Evolutionary conservation across 2,113 vertebrate genomes (phyloP), one percentile per base, ranked within the genome.

Genomic region (Leucosticte australis): DNA sequence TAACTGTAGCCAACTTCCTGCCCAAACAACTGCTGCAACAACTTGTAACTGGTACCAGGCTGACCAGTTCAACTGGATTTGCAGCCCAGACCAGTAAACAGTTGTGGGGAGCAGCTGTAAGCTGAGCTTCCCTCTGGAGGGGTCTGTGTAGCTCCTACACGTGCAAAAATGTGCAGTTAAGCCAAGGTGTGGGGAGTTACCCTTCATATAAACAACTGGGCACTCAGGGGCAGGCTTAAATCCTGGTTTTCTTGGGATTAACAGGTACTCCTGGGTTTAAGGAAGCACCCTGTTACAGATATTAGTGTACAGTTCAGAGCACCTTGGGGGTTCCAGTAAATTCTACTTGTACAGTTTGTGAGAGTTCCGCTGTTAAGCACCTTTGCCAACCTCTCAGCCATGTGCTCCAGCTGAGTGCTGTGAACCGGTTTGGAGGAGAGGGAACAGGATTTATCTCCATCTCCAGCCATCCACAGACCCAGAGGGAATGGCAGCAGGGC

Each of bases 21-120:
- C 30, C 85, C 80, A 41, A 77, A 44, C 53, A 83, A 78, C 64
- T 97, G 96, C 95, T 95, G 97, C 91, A 97, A 96, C 15, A 80
- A 30, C 53, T 35, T 65, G 92, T 65, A 92, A 93, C 26, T 47
- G 64, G 69, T 37, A 5, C 63, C 63, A 44, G 73, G 37, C 33
- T 44, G 35, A 93, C 75, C 62, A 13, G 65, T 85, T 39, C 17
- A 49, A 65, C 92, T 50, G 83, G 87, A 41, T 88, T 33, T 73
- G 31, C 55, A 73, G 62, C 67, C 64, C 46, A 30, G 33, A 22
- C 55, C 60, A 49, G 50, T 19, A 1, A 24, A 3, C 3, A 21
- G 8, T 4, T 19, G 4, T 30, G 26, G 18, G 28, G 68, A 79
- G 44, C 11, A 39, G 60, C 50, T 44, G 35, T 2, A 41, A 62